Conservation (phyloP, 2,113 vertebrate genomes). For the Pholis gunnellus region DNA sequence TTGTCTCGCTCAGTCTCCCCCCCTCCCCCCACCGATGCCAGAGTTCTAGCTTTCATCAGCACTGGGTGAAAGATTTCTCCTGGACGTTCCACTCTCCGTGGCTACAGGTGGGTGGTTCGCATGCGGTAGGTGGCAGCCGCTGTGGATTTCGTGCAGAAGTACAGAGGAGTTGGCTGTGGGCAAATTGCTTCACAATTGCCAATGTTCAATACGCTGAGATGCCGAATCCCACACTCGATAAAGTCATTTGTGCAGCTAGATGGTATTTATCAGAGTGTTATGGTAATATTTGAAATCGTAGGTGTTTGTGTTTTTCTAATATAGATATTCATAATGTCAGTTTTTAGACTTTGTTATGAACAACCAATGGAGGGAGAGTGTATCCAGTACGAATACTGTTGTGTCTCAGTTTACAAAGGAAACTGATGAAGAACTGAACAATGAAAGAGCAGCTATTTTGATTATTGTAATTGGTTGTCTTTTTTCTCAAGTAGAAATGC, state of each 20-base stretch:
- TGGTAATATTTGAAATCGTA: slow-evolving; percentile 49
- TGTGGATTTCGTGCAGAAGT: slow-evolving; percentile 71
- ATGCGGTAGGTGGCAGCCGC: slow-evolving; percentile 76
- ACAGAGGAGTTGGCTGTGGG: slow-evolving; percentile 78
- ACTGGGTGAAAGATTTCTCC: slow-evolving; percentile 77
- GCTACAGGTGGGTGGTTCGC: slow-evolving; percentile 79
- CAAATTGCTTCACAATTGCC: slow-evolving; percentile 70
- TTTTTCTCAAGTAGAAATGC: neutral
- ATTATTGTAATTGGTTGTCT: neutral
- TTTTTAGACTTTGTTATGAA: slow-evolving; percentile 32
- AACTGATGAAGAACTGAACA: neutral
- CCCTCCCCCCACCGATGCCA: slow-evolving; percentile 51
- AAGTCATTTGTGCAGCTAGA: slow-evolving; percentile 60
- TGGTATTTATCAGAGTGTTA: slow-evolving; percentile 59
- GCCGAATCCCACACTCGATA: slow-evolving; percentile 59
- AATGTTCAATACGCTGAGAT: slow-evolving; percentile 65
- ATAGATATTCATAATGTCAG: slow-evolving; percentile 29
- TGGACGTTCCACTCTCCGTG: slow-evolving; percentile 70
- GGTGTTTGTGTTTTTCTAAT: slow-evolving; percentile 55
- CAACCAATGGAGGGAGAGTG: neutral
- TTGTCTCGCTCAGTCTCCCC: slow-evolving; percentile 74
- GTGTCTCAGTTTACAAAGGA: slow-evolving; percentile 10
- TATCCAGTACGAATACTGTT: neutral
- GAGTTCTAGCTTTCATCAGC: slow-evolving; percentile 74
- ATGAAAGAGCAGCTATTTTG: neutral